Conservation (phyloP, 2,888 invertebrate species). For the Pterobdella sp. region DNA sequence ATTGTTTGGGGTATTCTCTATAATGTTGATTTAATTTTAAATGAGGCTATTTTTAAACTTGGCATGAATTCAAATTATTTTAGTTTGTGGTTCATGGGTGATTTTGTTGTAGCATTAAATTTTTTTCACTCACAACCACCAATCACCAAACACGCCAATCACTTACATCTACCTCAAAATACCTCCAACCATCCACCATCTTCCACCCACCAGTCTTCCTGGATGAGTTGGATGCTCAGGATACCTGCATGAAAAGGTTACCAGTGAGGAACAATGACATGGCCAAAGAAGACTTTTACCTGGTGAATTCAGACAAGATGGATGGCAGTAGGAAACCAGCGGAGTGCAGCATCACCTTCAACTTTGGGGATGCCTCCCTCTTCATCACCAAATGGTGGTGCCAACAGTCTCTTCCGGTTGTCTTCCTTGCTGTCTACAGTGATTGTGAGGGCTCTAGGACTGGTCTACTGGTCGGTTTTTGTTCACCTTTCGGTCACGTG, state of each 20-base stretch:
- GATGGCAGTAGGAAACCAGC: conserved; percentile 32
- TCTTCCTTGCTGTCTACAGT: conserved; percentile 36
- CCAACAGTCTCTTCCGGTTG: conserved; percentile 28
- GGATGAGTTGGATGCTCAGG: conserved; percentile 18
- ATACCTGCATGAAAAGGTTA: conserved; percentile 14
- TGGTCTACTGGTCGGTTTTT: conserved; percentile 33
- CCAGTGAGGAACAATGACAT: conserved; percentile 34
- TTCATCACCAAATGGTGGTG: conserved; percentile 36
- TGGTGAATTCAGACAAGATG: conserved; percentile 35
- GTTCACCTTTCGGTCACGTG: not conserved
- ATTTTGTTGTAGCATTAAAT: too few relatives aligned
- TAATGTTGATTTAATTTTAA: too few relatives aligned
- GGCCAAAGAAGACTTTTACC: conserved; percentile 35
- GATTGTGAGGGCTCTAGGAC: conserved; percentile 33
- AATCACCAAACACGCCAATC: not conserved
- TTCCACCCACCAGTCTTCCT: conserved; percentile 14
- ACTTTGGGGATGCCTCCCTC: conserved; percentile 36
- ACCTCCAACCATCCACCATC: not conserved
- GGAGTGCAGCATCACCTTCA: conserved; percentile 36
- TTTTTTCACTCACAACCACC: not conserved
- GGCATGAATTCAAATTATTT: too few relatives aligned
- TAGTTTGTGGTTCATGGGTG: too few relatives aligned
- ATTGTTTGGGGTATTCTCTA: too few relatives aligned
- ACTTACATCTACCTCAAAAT: not conserved
- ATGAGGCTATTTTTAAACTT: too few relatives aligned